Percentiles rank a stretch among this genome's conserved stretches.
phyloP scores from a whole-genome alignment of 2,888 invertebrate genomes.

The Tenthredo distinguenda region DNA sequence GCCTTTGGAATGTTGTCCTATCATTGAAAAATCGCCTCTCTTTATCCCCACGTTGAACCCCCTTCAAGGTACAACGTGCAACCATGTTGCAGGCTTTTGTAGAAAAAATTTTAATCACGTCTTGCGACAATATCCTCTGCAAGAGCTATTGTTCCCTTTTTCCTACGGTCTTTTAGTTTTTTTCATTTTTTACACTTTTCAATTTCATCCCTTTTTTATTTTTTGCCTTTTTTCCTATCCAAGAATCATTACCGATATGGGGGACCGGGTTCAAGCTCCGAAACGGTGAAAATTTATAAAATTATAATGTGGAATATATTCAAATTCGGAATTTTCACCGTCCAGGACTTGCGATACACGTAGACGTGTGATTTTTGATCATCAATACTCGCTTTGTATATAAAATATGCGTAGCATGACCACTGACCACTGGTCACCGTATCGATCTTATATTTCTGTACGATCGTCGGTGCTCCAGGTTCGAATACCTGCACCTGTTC shows the following conservation, averaged over 20 bases:
- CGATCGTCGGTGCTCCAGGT: neutral
- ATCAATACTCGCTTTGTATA: neutral
- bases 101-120: constrained; percentile 25
- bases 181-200: neutral
- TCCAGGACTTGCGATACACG: no score
- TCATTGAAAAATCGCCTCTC: neutral
- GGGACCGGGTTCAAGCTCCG: no score
- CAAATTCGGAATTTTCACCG: no score
- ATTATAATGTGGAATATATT: no score
- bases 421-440: neutral
- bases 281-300: no score
- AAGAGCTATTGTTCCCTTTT: neutral
- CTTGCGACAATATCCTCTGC: neutral
- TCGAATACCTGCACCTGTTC: neutral
- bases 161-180: no score
- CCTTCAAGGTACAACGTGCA: constrained; percentile 1
- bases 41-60: neutral
- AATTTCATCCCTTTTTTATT: neutral
- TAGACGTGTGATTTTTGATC: neutral
- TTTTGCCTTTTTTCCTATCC: neutral
- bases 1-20: constrained; percentile 34
- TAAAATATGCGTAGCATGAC: neutral
- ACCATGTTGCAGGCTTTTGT: constrained; percentile 2
- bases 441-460: neutral
- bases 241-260: neutral